Evolutionary conservation across 2,113 vertebrate species (phyloP).

Genomic region (Hoplias malabaricus): DNA sequence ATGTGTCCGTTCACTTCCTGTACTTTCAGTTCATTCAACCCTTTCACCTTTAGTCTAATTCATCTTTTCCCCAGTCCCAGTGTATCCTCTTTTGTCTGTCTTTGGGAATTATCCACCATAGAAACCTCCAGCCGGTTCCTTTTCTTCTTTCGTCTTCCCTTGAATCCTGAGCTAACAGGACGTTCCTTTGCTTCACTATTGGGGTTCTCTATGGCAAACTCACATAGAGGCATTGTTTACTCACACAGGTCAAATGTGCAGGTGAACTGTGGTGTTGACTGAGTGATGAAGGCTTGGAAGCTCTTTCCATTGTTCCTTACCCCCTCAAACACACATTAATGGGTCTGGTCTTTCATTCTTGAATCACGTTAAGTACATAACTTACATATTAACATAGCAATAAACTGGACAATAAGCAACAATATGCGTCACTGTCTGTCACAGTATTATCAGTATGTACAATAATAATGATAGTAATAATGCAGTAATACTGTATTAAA

Average conservation of each 20-base stretch:
- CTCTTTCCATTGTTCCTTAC: background rate
- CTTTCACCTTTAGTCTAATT: constrained; percentile 39
- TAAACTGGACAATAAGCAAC: too few relatives aligned
- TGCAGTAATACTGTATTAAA: too few relatives aligned
- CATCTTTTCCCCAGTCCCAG: constrained; percentile 3
- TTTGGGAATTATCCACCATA: constrained; percentile 10
- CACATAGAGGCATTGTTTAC: constrained; percentile 66
- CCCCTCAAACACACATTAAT: background rate
- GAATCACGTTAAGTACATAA: too few relatives aligned
- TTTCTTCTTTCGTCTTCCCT: constrained; percentile 10
- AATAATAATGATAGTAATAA: too few relatives aligned
- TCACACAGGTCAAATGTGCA: constrained; percentile 62
- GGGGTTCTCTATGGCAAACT: constrained; percentile 58
- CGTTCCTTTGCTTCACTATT: constrained; percentile 20
- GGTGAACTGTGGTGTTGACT: constrained; percentile 61
- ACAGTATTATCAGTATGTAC: too few relatives aligned
- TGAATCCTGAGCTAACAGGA: constrained; percentile 32
- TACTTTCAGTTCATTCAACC: constrained; percentile 32
- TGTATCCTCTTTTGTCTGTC: background rate
- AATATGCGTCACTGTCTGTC: too few relatives aligned
- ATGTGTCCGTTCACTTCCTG: constrained; percentile 36
- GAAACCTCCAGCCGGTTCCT: constrained; percentile 19
- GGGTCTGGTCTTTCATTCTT: background rate
- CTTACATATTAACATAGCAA: background rate
- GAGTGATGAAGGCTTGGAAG: constrained; percentile 56